Percentiles rank a stretch among this genome's conserved stretches.
phyloP scores from a whole-genome alignment of 1,140 invertebrate species.

The Aethina tumida region DNA sequence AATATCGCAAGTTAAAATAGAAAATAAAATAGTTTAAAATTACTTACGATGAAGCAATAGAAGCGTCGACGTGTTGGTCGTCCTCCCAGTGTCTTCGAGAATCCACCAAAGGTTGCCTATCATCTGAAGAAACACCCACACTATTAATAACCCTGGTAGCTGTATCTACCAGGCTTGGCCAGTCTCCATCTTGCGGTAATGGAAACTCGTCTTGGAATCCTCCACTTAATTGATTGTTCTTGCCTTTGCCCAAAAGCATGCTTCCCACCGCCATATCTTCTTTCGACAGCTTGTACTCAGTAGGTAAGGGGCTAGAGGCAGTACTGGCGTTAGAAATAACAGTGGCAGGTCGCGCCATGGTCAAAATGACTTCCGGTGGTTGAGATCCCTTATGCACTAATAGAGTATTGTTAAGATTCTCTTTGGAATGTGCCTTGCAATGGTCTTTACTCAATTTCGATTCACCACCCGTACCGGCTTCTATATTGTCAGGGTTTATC shows the following conservation, averaged over 20 bases:
- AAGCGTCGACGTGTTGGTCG: constrained; percentile 32
- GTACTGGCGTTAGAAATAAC: constrained; percentile 58
- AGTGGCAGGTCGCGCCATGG: constrained; percentile 59
- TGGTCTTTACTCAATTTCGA: constrained; percentile 21
- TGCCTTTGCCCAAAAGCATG: constrained; percentile 20
- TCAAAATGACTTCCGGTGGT: constrained; percentile 54
- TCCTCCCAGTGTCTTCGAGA: constrained; percentile 21
- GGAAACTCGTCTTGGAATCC: constrained; percentile 35
- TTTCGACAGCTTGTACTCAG: constrained; percentile 49
- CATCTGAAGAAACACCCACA: constrained; percentile 30
- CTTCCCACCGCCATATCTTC: constrained; percentile 37
- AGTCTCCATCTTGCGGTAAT: constrained; percentile 58
- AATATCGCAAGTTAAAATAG: constrained; percentile 2
- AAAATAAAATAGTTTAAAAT: background rate
- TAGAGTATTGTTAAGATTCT: constrained; percentile 41
- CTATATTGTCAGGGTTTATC: constrained; percentile 75
- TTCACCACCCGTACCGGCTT: constrained; percentile 31
- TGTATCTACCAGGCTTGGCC: constrained; percentile 67
- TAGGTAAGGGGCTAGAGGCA: constrained; percentile 48
- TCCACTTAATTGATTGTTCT: constrained; percentile 12
- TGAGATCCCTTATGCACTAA: constrained; percentile 26
- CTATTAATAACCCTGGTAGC: constrained; percentile 62
- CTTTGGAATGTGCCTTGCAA: constrained; percentile 35
- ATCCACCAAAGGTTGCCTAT: constrained; percentile 32
- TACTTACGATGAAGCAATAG: constrained; percentile 34